Evolutionary conservation across 1,140 invertebrate genomes (phyloP), one percentile per base, ranked within the genome.

Genomic region (Heliconius congener): DNA sequence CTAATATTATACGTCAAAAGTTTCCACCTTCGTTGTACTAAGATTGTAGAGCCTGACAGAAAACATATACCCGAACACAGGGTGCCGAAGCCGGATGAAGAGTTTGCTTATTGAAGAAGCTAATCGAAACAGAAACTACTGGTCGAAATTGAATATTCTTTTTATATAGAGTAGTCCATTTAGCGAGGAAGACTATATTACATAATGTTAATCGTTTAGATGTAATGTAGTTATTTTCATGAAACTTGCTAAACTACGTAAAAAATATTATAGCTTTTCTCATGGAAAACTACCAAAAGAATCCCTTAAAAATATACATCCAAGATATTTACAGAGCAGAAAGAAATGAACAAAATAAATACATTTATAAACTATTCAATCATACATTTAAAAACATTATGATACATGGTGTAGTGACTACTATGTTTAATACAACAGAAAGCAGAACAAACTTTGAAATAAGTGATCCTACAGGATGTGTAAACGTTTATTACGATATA

Each of bases 301-400:
- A 81, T 34, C 93, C 93, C 0, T 5, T 94, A 42, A 94, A 94
- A 81, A 52, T 93, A 9, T 92, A 91, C 78, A 90, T 93, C 73
- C 93, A 94, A 86, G 93, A 94, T 73, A 87, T 93, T 76, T 94
- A 88, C 83, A 91, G 93, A 82, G 91, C 93, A 16, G 87, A 87
- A 74, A 74, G 78, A 76, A 87, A 73, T 19, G 76, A 82, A 39
- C 82, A 89, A 73, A 90, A 91, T 77, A 90, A 90, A 85, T 94
- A 93, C 74, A 80, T 92, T 9, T 93, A 93, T 76, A 89, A 93
- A 85, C 79, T 93, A 34, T 93, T 93, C 73, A 87, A 86, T 4
- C 34, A 87, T 19, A 86, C 79, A 77, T 93, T 94, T 72, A 94
- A 94, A 81, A 93, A 93, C 73, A 78, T 94, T 19, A 93, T 91